Percentiles rank a stretch among this genome's conserved stretches.
phyloP scores from a whole-genome alignment of 2,797 vertebrate genomes.

The Pagetopsis macropterus region DNA sequence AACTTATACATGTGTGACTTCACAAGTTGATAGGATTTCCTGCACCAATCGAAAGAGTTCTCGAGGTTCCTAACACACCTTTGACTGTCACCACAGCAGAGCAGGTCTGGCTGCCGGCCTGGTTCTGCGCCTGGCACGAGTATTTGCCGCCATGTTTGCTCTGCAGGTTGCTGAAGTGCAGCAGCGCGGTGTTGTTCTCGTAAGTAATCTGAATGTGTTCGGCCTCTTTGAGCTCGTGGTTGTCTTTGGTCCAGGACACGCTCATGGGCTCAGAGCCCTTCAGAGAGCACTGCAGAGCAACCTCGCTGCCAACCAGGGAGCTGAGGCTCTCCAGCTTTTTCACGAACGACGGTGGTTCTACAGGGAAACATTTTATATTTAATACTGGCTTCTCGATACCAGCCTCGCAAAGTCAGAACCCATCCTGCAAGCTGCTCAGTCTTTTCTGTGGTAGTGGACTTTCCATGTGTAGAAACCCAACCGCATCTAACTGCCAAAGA shows the following conservation, averaged over 20 bases:
- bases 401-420: slow-evolving; percentile 2
- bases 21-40: background rate
- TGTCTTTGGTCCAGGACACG: slow-evolving; percentile 95
- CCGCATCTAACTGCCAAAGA: too few relatives aligned
- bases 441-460: background rate
- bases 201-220: slow-evolving; percentile 90
- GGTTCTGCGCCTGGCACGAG: slow-evolving; percentile 96
- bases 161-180: slow-evolving; percentile 89
- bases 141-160: slow-evolving; percentile 93
- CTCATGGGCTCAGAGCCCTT: slow-evolving; percentile 93
- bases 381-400: slow-evolving; percentile 6
- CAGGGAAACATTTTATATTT: slow-evolving; percentile 31
- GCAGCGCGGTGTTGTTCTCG: slow-evolving; percentile 87
- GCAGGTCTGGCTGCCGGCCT: slow-evolving; percentile 95
- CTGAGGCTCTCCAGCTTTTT: slow-evolving; percentile 92
- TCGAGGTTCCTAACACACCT: slow-evolving; percentile 86
- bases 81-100: slow-evolving; percentile 92
- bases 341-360: slow-evolving; percentile 94
- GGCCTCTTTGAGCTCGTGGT: slow-evolving; percentile 92
- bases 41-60: background rate
- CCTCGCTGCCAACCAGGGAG: slow-evolving; percentile 87
- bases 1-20: background rate
- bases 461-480: too few relatives aligned
- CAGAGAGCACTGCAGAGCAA: slow-evolving; percentile 89
- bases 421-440: background rate